Evolutionary conservation across 2,797 vertebrate genomes (phyloP), one percentile per base, ranked within the genome.

Genomic region (Sebastiscus albofasciatus): DNA sequence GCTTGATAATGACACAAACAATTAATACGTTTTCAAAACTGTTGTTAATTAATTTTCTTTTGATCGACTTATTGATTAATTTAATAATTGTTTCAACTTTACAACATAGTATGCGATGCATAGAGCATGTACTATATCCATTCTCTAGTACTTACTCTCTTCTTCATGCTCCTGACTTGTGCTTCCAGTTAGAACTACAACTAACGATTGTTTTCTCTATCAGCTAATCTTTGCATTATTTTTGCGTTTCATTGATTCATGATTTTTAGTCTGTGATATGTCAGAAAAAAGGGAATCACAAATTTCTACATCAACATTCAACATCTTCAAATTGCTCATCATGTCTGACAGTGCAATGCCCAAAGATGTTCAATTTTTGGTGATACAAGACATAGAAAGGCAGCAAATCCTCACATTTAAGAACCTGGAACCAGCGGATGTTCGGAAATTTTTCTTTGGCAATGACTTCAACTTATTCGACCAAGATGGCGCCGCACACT

Each of bases 401-500:
- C 46, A 49, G 46, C 46, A 4, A 59, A 39, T 66, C 18, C 22
- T 52, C 16, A 14, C n/a, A 26, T 67, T 67, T 16, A 42, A 52
- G n/a, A 67, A 20, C 20, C 9, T 64, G 6, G 16, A 61, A 54
- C 4, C 8, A 42, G 31, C 1, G 2, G 49, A 29, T 10, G 33
- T 62, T 72, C 34, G 55, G 1, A 16, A 6, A n/a, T 49, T 16
- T 31, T 8, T 4, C 46, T 49, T 49, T 49, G 46, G 18, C 16
- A 18, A 49, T 49, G 18, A 49, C 18, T 49, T 49, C 0, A 0
- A 18, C 46, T 18, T 20, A 49, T 18, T 49, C 0, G 18, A 18
- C 46, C 18, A 49, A 49, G 18, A 0, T 49, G 18, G 2, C 0
- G 46, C 2, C 46, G 1, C 18, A 18, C 18, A 49, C 1, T 49